Base-by-base conservation (phyloP, 2,113 vertebrate species). In the Cyanocitta stelleri region DNA sequence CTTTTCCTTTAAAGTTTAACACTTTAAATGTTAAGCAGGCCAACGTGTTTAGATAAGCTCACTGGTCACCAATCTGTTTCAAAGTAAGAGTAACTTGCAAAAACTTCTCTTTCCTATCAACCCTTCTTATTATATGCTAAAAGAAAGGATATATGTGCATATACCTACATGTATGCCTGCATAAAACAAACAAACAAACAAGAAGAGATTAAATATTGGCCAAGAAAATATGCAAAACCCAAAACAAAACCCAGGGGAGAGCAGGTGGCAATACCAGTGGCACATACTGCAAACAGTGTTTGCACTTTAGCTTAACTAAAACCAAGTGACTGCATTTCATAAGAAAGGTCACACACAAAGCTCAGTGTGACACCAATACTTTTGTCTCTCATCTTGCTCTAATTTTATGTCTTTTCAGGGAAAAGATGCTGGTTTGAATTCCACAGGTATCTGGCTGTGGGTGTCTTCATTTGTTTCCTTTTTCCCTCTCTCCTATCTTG, bases 1-100 rank as follows among this genome's bases (percentile, higher is more conserved):
- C 58, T 89, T 79, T 91, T 81, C 54, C 37, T 82, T 94, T 92
- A 94, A 89, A 76, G 41, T 93, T 92, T 96, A 93, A 93, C 62
- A 8, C 8, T 80, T 43, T 23, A 16, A 19, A 44, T 61, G 77
- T 68, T 37, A n/a, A 29, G 32, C 39, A 19, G 93, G 49, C 48
- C 74, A 78, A 46, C 15, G 2, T 3, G 12, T 49, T 41, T 16
- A 32, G 29, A 29, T 91, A 79, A 91, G 72, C 20, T 56, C 7
- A 2, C 17, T 43, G 41, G 9, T n/a, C 5, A 51, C 62, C 32
- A 49, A 44, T 17, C 43, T 71, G 27, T 49, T 87, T 82, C 85
- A 80, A 66, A 90, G 11, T 43, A 81, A 64, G 44, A 91, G 54
- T 33, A 20, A 69, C 26, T 58, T 73, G 16, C 29, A 85, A 49